Base-by-base conservation (phyloP, 2,113 vertebrate genomes). In the Melanotaenia duboulayi region DNA sequence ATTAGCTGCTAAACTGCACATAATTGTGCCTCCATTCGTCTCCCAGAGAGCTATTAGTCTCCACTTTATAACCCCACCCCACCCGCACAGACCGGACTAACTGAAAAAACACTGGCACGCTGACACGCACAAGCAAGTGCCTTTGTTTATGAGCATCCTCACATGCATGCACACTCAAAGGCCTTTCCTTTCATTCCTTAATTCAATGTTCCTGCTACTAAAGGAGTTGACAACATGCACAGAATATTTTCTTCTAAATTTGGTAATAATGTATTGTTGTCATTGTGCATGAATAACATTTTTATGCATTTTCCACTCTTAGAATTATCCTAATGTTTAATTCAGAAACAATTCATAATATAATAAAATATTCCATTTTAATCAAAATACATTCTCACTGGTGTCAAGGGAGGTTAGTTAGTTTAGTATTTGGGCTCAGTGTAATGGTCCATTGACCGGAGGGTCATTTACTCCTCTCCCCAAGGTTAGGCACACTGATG, bases 1-100 rank as follows among this genome's bases (percentile, higher is more conserved):
- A 97, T 97, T 96, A 96, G 95, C 94, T 93, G 94, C 94, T 95
- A 95, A 96, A 97, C 95, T 95, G 94, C 93, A 93, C 92, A 93
- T 96, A 97, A 97, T 97, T 96, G 95, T 94, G 94, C 96, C 96
- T 95, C 95, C 94, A 93, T 89, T 90, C 94, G 91, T 95, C 93
- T 95, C 91, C 95, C 93, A 93, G 94, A 93, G 90, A 95, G 95
- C 96, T 95, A 96, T 96, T 97, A 96, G 94, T 95, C 92, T 82
- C 93, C 89, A 91, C 93, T 94, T 94, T 95, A 93, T 94, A 95
- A 94, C 83, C 94, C 59, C 52, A 52, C 57, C 63, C 48, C 40
- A 44, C 59, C 62, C 28, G 9, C 65, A 61, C 60, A 74, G 65
- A 85, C 67, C 74, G 84, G 81, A 83, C 78, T 48, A 24, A 80